Percentiles rank a stretch among this genome's conserved stretches.
These are phyloP conservation scores for Macropis europaea DNA, from an alignment of 2,888 invertebrate genomes.

Conservation along the genomic window DNA sequence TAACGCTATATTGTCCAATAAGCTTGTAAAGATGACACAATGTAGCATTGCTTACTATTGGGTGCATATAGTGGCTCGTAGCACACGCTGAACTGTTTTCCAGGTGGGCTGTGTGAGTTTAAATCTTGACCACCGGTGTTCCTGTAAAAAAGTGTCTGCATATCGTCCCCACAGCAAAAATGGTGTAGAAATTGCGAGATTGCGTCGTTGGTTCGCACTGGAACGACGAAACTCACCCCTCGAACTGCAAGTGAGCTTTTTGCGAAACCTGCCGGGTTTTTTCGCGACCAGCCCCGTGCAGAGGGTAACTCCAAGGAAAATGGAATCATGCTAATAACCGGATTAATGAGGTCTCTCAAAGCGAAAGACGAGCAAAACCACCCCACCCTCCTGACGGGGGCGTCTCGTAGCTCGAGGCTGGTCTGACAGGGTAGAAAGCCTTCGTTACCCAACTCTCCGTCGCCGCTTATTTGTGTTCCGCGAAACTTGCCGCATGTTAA, in stretches of 20 bases:
- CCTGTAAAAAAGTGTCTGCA: too few species aligned
- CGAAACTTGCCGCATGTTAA: slow-evolving; percentile 61
- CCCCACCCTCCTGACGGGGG: neutral
- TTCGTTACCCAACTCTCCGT: slow-evolving; percentile 58
- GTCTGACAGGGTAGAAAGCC: slow-evolving; percentile 50
- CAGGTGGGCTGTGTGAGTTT: too few species aligned
- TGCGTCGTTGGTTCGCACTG: neutral
- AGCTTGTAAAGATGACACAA: too few species aligned
- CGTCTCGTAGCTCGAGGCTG: slow-evolving; percentile 20
- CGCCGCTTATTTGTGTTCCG: slow-evolving; percentile 62
- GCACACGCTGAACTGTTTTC: too few species aligned
- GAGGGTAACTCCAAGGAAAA: slow-evolving; percentile 32
- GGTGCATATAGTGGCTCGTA: too few species aligned
- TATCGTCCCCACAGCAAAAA: too few species aligned
- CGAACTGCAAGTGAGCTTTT: slow-evolving; percentile 23
- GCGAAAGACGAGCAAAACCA: slow-evolving; percentile 7
- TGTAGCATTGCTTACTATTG: too few species aligned
- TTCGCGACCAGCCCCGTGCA: slow-evolving; percentile 11
- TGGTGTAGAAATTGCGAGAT: too few species aligned
- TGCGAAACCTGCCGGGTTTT: neutral
- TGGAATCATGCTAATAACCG: slow-evolving; percentile 53
- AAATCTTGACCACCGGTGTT: too few species aligned
- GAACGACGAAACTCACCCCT: neutral
- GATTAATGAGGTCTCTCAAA: slow-evolving; percentile 33
- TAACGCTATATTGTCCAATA: too few species aligned